A percentile compares a stretch with the other conserved stretches of the same genome.
Conservation (phyloP, 2,888 invertebrate genomes). For the Papilio gigon region DNA sequence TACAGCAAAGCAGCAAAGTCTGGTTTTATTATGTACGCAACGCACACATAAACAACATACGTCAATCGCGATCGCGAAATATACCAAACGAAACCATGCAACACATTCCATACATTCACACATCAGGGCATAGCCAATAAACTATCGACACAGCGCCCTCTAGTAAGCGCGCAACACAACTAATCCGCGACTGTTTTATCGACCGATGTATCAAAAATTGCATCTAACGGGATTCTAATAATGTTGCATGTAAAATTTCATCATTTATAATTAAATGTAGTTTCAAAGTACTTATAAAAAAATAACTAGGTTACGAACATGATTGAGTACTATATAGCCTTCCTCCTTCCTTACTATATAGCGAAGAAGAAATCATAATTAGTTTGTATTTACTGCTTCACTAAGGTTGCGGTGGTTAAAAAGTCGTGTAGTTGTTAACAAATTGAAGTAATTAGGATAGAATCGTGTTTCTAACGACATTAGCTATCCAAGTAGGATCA, state of each 20-base stretch:
- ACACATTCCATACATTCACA: conserved; percentile 37
- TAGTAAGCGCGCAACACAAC: conserved; percentile 47
- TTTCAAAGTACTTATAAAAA: too few species aligned
- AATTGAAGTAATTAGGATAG: not conserved
- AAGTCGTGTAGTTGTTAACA: too few species aligned
- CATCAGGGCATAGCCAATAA: conserved; percentile 33
- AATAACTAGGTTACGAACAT: too few species aligned
- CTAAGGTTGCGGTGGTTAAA: not conserved
- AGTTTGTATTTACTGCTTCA: not conserved
- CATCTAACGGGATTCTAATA: not conserved
- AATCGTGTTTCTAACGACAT: not conserved
- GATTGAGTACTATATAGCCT: too few species aligned
- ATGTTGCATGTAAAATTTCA: not conserved
- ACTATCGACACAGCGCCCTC: conserved; percentile 53
- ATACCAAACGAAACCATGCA: conserved; percentile 44
- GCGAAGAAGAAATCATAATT: too few species aligned
- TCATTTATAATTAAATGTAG: not conserved
- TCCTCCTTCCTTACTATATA: too few species aligned
- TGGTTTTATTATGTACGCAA: conserved; percentile 53
- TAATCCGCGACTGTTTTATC: conserved; percentile 56
- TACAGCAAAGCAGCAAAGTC: conserved; percentile 47
- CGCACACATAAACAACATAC: conserved; percentile 61
- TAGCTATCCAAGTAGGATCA: too few species aligned
- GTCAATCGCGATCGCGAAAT: conserved; percentile 52
- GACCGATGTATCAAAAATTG: conserved; percentile 46